These are phyloP conservation scores for Periphyllus acericola DNA, from an alignment of 2,888 invertebrate species.

Conservation along the genomic window DNA sequence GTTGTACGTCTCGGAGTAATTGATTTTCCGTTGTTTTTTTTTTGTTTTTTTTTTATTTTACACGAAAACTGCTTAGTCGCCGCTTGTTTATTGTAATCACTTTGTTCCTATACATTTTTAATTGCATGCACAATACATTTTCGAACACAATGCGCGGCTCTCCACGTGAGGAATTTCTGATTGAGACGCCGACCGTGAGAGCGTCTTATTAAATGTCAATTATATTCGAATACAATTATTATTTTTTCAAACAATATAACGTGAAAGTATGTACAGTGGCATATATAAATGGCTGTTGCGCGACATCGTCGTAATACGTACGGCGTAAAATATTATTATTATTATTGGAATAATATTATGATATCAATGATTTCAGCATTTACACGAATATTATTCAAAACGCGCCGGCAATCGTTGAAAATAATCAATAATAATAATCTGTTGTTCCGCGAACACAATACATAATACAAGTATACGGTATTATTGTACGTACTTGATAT, in stretches of 20 bases:
- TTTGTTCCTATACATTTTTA: neutral
- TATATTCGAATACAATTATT: neutral
- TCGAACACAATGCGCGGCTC: neutral
- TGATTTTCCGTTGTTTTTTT: neutral
- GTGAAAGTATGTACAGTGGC: conserved; percentile 6
- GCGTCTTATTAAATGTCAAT: no score
- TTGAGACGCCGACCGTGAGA: neutral
- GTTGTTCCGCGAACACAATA: no score
- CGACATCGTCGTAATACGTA: neutral
- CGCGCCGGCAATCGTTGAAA: no score
- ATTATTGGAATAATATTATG: no score
- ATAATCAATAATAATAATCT: no score
- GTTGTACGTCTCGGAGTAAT: neutral
- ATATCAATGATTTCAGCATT: no score
- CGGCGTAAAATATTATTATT: no score
- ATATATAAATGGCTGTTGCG: neutral
- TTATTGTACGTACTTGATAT: no score
- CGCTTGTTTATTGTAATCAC: neutral
- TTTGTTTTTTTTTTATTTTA: neutral
- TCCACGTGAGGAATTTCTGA: neutral
- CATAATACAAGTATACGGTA: no score
- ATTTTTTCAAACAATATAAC: conserved; percentile 11
- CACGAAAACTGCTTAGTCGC: neutral
- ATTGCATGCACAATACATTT: neutral
- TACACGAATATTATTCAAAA: no score